Base-by-base conservation (phyloP, 2,797 vertebrate species). In the Falco columbarius region DNA sequence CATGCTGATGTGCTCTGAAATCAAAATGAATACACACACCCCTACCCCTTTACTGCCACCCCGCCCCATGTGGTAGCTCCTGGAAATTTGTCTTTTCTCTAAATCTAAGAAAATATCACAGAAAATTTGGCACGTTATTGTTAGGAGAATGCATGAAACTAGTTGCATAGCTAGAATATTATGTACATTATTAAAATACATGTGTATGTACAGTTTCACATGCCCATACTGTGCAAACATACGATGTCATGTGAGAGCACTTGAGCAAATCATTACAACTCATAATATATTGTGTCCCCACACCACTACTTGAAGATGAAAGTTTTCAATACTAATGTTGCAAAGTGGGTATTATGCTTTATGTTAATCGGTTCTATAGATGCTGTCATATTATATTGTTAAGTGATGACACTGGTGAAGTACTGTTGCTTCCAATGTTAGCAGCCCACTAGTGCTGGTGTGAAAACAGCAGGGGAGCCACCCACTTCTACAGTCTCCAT, bases 311-410 rank as follows among this genome's bases (percentile, higher is more conserved):
- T 90, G 93, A 95, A 94, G 86, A 96, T 93, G 89, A 93, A 97
- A 95, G 55, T 97, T 98, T 97, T 96, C 94, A 81, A 67, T 92
- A 93, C 82, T 89, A 93, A 97, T 86, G 89, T 88, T 92, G 94
- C 83, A 74, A 97, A 97, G 94, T 97, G 92, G 68, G 46, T 93
- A 95, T 96, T 97, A 97, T 88, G 96, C 95, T 97, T 97, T 97
- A 96, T 97, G 94, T 56, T 97, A 95, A 97, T 96, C 20, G 1
- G 77, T 85, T 96, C 84, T 93, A 83, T 66, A 91, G 95, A 96
- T 91, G 80, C 86, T 96, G 95, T 96, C 94, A 72, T 68, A 62
- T 81, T 94, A 72, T 68, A 62, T 81, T 81, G 91, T 96, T 97
- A 97, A 95, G 89, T 89, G 88, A 65, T 84, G 95, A 93, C 92